Evolutionary conservation across 2,888 invertebrate species (phyloP), one percentile per base, ranked within the genome.

Genomic region (Deroplatys truncata): DNA sequence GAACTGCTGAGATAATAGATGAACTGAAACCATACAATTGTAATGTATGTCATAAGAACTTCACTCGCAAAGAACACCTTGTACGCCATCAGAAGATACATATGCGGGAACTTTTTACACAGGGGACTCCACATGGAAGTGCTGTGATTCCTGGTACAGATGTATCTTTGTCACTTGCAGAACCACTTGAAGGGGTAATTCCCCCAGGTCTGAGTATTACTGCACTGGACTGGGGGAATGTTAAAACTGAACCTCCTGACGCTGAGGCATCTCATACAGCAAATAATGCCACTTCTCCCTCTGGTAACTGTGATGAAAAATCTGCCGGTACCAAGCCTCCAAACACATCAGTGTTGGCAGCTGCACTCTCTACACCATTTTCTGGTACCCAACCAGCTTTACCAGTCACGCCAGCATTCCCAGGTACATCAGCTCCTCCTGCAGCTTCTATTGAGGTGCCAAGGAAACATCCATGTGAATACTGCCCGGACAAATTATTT

Each of bases 31-130:
- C 90, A 25, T 90, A 90, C 83, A 87, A 85, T 49, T 90, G 90
- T 84, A 88, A 86, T 31, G 85, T 91, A 7, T 92, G 92, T 89
- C 88, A 90, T 13, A 92, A 92, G 88, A 91, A 91, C 16, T 92
- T 92, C 88, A 92, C 92, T 25, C 91, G 92, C 13, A 92, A 92
- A 90, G 92, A 92, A 31, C 91, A 91, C 84, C 88, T 91, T n/a
- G 90, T 90, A 28, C 90, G 91, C n/a, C 91, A 91, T 86, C 91
- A 91, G 49, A 90, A 90, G 89, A 89, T 90, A 82, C 90, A 90
- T 82, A 87, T 89, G 84, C 89, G 90, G 25, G 90, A 90, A 56
- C 56, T 72, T 16, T 84, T 89, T 82, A 28, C 89, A 82, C 82
- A 88, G 35, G 89, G 90, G n/a, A 35, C 89, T 9, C 35, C 87